Percentiles rank a stretch among this genome's conserved stretches.
Evolutionary conservation across 1,140 invertebrate species (phyloP).

Genomic region (Octopus bimaculoides): DNA sequence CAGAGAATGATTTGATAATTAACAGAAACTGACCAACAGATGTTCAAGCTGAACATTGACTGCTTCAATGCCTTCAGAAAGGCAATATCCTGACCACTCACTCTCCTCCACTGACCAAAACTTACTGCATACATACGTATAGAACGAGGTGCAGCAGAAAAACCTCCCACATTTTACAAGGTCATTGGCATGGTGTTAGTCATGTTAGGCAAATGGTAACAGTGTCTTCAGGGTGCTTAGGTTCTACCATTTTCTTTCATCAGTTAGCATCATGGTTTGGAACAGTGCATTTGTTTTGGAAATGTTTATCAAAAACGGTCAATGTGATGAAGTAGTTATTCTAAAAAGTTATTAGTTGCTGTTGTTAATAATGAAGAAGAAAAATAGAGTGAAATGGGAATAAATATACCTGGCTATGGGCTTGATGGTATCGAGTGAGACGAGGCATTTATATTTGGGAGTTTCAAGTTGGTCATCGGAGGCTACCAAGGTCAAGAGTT

Average conservation of each 20-base stretch:
- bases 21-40: too few species aligned
- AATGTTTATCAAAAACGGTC: too few species aligned
- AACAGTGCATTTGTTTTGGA: background rate
- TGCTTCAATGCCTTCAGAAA: too few species aligned
- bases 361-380: background rate
- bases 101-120: too few species aligned
- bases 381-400: background rate
- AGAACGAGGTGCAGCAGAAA: too few species aligned
- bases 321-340: background rate
- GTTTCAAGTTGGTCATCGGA: constrained; percentile 54
- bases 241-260: background rate
- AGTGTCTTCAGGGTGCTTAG: background rate
- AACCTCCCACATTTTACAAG: too few species aligned
- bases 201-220: too few species aligned
- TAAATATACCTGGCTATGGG: constrained; percentile 51
- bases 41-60: too few species aligned
- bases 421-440: constrained; percentile 56
- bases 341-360: background rate
- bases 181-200: too few species aligned
- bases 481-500: constrained; percentile 52
- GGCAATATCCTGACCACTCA: too few species aligned
- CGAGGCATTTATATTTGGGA: constrained; percentile 60
- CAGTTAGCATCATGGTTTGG: background rate
- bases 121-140: too few species aligned
- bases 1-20: too few species aligned